phyloP scores from a whole-genome alignment of 1,140 invertebrate genomes.

The Drosophila neocordata region DNA sequence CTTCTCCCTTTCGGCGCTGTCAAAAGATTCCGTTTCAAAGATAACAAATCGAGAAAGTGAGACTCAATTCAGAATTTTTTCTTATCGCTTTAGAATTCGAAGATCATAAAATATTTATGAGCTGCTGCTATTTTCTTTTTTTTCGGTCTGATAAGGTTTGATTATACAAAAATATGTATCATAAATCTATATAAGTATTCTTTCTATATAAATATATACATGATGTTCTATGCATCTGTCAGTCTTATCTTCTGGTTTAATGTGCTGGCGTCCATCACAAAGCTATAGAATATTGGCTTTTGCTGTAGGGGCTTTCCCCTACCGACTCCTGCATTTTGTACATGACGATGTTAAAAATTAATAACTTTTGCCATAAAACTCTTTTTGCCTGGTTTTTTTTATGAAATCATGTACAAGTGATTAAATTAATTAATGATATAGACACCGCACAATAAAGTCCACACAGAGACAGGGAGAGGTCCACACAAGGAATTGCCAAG shows the following conservation, averaged over 20 bases:
- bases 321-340: neutral
- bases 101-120: slow-evolving; percentile 59
- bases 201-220: slow-evolving; percentile 5
- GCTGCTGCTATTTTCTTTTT: neutral
- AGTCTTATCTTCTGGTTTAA: neutral
- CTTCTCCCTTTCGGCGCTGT: neutral
- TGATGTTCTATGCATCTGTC: neutral
- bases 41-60: slow-evolving; percentile 37
- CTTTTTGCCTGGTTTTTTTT: slow-evolving; percentile 51
- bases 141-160: slow-evolving; percentile 19
- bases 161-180: slow-evolving; percentile 49
- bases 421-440: slow-evolving; percentile 83
- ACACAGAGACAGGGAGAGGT: slow-evolving; percentile 43
- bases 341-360: slow-evolving; percentile 47
- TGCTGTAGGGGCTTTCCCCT: slow-evolving; percentile 44
- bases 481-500: neutral
- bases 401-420: slow-evolving; percentile 78
- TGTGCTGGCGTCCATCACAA: neutral
- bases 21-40: neutral
- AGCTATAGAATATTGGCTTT: slow-evolving; percentile 34
- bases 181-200: slow-evolving; percentile 35
- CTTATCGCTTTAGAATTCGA: slow-evolving; percentile 34
- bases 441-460: slow-evolving; percentile 82
- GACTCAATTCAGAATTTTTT: slow-evolving; percentile 15
- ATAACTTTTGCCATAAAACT: slow-evolving; percentile 59